Base-by-base conservation (phyloP, 64 coral and sea anemone species). In the Montipora cactus region DNA sequence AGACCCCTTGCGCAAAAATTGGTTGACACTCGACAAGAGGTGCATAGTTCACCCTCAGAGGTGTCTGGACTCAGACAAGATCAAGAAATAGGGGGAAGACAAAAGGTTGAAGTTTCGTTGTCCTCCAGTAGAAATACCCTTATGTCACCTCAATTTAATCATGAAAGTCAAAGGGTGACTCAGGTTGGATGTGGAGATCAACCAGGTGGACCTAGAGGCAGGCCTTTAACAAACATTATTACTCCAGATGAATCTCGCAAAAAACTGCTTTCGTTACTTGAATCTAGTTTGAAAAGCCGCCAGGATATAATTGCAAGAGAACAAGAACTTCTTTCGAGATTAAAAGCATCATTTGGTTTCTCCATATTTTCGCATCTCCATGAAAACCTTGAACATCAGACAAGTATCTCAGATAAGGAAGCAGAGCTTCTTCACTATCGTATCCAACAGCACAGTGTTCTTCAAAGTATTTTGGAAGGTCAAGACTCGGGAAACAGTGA, bases 371-470 rank as follows among this genome's bases (percentile, higher is more conserved):
- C 53, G 7, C 53, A 57, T 57, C 7, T 86, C 67, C 82, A 47
- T 12, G 66, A 70, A 86, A 86, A 71, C 28, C 45, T 86, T 23
- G 3, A 71, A 23, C n/a, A 68, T 10, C 82, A 86, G 64, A 72
- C 66, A 0, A 70, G 19, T 50, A 2, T 86, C 4, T 16, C 18
- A 12, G 82, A 86, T 45, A 86, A 86, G 46, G 82, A 86, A 86
- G 11, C 14, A 16, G 18, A 86, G 9, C 46, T 86, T 1, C 19
- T 86, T 50, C 44, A 72, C 64, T 18, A 19, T 12, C 82, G 49
- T 14, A 0, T 50, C 18, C 18, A 69, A 10, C 66, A 49, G 9
- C 82, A 50, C n/a, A 51, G 18, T 21, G 64, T 64, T 19, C 66
- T 86, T 22, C 47, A 5, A 46, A 25, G 66, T 71, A 18, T 71